Conservation (phyloP, 2,888 invertebrate species). For the Ectemnius lituratus region DNA sequence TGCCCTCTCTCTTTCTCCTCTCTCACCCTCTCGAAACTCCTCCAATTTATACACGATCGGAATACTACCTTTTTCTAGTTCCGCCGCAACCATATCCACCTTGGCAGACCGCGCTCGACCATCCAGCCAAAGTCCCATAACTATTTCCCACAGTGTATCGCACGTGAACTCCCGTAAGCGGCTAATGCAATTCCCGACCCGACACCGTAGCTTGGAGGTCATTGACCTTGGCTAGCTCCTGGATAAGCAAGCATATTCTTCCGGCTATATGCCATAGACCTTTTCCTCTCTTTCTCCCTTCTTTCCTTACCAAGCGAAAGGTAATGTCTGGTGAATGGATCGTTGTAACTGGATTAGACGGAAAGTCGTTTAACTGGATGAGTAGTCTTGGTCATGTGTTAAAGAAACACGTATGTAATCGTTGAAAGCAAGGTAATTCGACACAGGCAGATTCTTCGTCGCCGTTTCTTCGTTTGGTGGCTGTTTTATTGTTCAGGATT, state of each 20-base stretch:
- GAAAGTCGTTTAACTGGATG: constrained; percentile 7
- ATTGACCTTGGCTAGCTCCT: background rate
- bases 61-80: no score
- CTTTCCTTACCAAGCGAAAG: background rate
- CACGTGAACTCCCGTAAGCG: background rate
- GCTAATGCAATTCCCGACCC: constrained; percentile 4
- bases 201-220: background rate
- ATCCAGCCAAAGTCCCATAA: background rate
- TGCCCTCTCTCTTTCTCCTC: constrained; percentile 65
- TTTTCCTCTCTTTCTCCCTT: background rate
- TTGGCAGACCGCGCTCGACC: no score
- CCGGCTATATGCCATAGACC: background rate
- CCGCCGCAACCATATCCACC: no score
- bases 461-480: constrained; percentile 6
- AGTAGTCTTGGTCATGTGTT: background rate
- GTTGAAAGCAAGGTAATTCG: constrained; percentile 6
- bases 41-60: background rate
- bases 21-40: background rate
- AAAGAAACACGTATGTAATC: background rate
- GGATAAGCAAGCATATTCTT: constrained; percentile 8
- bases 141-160: constrained; percentile 6
- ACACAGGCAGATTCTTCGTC: background rate
- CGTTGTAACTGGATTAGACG: constrained; percentile 4
- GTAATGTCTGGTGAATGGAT: constrained; percentile 1
- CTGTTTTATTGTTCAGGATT: constrained; percentile 27